These are phyloP conservation scores for Choloepus didactylus DNA, from an alignment of 2,797 vertebrate species.

Conservation along the genomic window DNA sequence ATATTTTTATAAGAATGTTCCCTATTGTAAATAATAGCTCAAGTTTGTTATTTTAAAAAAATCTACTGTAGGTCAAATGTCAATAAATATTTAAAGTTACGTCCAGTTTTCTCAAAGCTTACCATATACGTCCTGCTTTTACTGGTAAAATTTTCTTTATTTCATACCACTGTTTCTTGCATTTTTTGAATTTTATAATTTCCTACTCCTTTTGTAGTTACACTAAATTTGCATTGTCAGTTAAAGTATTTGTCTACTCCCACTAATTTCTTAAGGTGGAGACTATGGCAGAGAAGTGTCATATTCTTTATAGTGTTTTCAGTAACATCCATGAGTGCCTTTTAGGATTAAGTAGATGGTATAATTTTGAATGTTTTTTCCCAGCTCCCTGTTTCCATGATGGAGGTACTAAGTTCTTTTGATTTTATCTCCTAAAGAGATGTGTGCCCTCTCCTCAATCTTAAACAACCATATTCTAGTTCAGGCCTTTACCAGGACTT, in stretches of 20 bases:
- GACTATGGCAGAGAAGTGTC: not conserved
- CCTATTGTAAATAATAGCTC: constrained; percentile 8
- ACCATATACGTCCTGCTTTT: not conserved
- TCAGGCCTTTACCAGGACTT: not conserved
- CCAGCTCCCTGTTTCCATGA: not conserved
- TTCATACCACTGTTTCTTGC: not conserved
- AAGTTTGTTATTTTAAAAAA: not conserved
- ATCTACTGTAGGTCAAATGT: not conserved
- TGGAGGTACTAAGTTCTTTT: not conserved
- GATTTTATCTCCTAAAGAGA: constrained; percentile 7
- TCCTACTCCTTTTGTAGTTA: constrained; percentile 26
- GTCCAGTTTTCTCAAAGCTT: not conserved
- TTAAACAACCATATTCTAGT: not conserved
- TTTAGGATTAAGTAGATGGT: not conserved
- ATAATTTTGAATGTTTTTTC: constrained; percentile 46
- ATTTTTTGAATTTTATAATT: constrained; percentile 23
- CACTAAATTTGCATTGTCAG: constrained; percentile 39
- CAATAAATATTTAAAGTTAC: constrained; percentile 39
- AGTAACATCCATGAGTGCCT: not conserved
- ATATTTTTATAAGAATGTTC: not conserved
- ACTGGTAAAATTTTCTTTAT: not conserved
- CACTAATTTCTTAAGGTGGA: constrained; percentile 16
- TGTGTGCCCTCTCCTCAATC: not conserved
- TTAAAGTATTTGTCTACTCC: not conserved
- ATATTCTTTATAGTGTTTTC: not conserved